Evolutionary conservation across 2,888 invertebrate species (phyloP).

Genomic region (Colostygia pectinataria): DNA sequence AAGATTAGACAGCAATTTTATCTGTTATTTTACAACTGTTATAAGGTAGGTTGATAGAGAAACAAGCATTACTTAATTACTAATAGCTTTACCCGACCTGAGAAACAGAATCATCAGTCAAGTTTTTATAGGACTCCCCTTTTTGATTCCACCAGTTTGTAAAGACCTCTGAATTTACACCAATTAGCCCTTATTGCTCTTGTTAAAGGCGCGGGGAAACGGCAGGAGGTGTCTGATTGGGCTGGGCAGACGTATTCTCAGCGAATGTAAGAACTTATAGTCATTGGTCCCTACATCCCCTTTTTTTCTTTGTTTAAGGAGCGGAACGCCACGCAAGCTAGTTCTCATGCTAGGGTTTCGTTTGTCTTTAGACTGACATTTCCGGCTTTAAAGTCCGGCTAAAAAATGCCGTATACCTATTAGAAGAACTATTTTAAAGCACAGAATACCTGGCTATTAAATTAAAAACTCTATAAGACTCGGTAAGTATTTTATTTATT

Average conservation of each 20-base stretch:
- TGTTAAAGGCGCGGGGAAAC: constrained; percentile 32
- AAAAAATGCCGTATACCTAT: neutral
- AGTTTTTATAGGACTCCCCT: constrained; percentile 59
- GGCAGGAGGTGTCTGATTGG: constrained; percentile 50
- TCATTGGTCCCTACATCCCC: constrained; percentile 64
- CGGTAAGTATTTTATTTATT: too few species aligned
- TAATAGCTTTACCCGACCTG: constrained; percentile 56
- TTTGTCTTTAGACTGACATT: constrained; percentile 7
- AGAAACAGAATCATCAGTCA: constrained; percentile 57
- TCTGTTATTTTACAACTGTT: too few species aligned
- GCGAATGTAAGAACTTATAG: constrained; percentile 52
- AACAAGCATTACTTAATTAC: constrained; percentile 4
- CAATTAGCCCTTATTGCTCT: constrained; percentile 32
- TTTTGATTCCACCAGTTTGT: constrained; percentile 45
- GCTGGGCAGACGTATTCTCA: constrained; percentile 60
- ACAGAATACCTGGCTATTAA: too few species aligned
- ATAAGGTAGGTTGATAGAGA: too few species aligned
- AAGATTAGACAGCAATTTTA: too few species aligned
- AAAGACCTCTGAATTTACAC: constrained; percentile 42
- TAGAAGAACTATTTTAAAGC: too few species aligned
- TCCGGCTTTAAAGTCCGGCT: constrained; percentile 13
- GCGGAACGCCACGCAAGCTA: constrained; percentile 73
- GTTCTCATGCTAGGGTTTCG: constrained; percentile 57
- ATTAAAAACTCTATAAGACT: too few species aligned
- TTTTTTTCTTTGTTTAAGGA: constrained; percentile 75